Percentiles rank a stretch among this genome's conserved stretches.
These are phyloP conservation scores for Elegia similella DNA, from an alignment of 2,888 invertebrate species.

Conservation along the genomic window DNA sequence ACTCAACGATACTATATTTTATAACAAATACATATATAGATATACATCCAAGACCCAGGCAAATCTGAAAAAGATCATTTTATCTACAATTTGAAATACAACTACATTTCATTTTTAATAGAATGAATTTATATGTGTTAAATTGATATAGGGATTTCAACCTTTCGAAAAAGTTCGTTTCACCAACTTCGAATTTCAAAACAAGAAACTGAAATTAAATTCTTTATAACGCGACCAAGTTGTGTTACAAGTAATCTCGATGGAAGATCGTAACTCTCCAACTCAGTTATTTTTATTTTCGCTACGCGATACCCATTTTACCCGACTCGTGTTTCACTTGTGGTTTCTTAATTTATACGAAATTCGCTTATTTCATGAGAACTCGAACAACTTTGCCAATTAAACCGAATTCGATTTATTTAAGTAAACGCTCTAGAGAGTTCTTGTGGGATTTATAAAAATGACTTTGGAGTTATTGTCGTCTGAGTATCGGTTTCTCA, in stretches of 20 bases:
- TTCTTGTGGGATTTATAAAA: conserved; percentile 47
- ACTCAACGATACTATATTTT: too few relatives aligned
- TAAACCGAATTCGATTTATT: conserved; percentile 63
- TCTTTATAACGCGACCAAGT: not conserved
- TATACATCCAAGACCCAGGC: too few relatives aligned
- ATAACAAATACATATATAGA: too few relatives aligned
- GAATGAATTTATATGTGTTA: too few relatives aligned
- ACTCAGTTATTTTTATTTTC: conserved; percentile 30
- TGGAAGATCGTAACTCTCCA: conserved; percentile 17
- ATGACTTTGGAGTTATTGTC: conserved; percentile 40
- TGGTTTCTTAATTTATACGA: conserved; percentile 49
- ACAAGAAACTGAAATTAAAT: not conserved
- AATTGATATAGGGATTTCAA: not conserved
- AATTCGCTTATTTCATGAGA: conserved; percentile 50
- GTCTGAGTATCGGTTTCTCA: conserved; percentile 44
- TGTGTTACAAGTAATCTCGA: not conserved
- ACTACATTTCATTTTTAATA: too few relatives aligned
- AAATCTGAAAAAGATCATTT: too few relatives aligned
- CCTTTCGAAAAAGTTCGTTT: not conserved
- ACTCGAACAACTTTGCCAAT: conserved; percentile 63
- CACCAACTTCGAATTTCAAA: not conserved
- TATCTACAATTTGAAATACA: too few relatives aligned
- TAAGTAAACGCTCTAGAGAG: conserved; percentile 46
- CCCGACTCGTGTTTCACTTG: conserved; percentile 34
- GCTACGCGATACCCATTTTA: conserved; percentile 28